Conservation (phyloP, 2,888 invertebrate genomes). For the Gasteruption jaculator region DNA sequence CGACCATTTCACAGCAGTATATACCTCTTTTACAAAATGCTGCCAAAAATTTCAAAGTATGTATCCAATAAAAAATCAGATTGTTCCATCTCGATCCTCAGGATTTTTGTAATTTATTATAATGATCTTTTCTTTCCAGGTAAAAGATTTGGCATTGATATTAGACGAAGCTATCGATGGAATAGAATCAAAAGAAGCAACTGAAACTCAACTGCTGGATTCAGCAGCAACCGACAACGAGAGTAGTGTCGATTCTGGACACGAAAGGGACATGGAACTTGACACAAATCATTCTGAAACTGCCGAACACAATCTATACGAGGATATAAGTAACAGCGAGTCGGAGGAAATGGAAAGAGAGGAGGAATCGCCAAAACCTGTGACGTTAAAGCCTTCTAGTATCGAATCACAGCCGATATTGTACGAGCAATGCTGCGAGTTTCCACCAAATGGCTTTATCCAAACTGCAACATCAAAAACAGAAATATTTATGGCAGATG, state of each 20-base stretch:
- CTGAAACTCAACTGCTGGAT: conserved; percentile 4
- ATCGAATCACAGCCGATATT: conserved; percentile 26
- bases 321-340: conserved; percentile 10
- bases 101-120: conserved; percentile 1
- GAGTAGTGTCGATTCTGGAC: conserved; percentile 14
- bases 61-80: conserved; percentile 6
- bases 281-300: neutral
- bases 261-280: conserved; percentile 7
- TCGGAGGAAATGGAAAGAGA: conserved; percentile 15
- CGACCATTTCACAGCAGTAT: conserved; percentile 65
- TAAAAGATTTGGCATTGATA: conserved; percentile 41
- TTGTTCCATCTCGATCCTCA: too few relatives aligned
- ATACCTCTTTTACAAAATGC: conserved; percentile 66
- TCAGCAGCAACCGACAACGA: conserved; percentile 15
- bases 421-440: conserved; percentile 38
- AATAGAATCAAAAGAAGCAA: conserved; percentile 11
- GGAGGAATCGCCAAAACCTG: conserved; percentile 19
- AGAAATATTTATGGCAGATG: too few relatives aligned
- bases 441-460: too few relatives aligned
- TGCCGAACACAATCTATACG: too few relatives aligned
- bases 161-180: conserved; percentile 37
- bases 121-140: conserved; percentile 27
- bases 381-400: conserved; percentile 17
- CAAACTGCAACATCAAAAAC: too few relatives aligned
- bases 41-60: conserved; percentile 66